phyloP scores from a whole-genome alignment of 2,888 invertebrate species.

The Hartigia nigra region DNA sequence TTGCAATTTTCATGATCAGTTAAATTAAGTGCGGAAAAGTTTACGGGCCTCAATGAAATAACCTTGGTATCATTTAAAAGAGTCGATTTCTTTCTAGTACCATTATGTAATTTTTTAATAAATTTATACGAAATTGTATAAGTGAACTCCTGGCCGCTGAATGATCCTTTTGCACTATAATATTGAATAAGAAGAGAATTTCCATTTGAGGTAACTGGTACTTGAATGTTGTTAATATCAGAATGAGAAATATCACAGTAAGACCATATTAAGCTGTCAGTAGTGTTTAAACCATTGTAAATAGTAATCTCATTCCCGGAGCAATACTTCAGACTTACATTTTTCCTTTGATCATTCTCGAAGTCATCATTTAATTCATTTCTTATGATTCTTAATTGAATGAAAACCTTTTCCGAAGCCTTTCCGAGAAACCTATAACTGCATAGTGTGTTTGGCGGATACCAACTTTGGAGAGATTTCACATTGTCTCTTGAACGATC shows the following conservation, averaged over 20 bases:
- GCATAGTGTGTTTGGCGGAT: constrained; percentile 35
- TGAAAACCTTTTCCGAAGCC: constrained; percentile 50
- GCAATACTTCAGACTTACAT: constrained; percentile 44
- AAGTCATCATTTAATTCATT: constrained; percentile 34
- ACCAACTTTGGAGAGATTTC: constrained; percentile 52
- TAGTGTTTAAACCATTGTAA: constrained; percentile 48
- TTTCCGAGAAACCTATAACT: constrained; percentile 52
- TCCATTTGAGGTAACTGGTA: constrained; percentile 51
- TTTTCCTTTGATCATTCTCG: constrained; percentile 27
- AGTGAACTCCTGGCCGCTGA: constrained; percentile 55
- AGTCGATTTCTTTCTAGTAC: constrained; percentile 39
- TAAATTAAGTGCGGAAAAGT: constrained; percentile 52
- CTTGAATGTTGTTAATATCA: constrained; percentile 56
- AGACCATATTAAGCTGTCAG: constrained; percentile 51
- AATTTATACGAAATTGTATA: constrained; percentile 55
- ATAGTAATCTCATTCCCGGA: constrained; percentile 54
- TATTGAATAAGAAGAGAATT: constrained; percentile 52
- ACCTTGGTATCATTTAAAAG: constrained; percentile 39
- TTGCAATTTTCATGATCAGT: constrained; percentile 52
- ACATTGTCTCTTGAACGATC: constrained; percentile 31
- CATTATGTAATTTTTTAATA: constrained; percentile 39
- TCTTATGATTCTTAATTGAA: constrained; percentile 53
- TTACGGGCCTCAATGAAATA: constrained; percentile 53
- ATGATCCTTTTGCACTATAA: constrained; percentile 53
- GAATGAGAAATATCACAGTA: constrained; percentile 53